Conservation (phyloP, 2,797 vertebrate species). For the Sebastes diaconus region DNA sequence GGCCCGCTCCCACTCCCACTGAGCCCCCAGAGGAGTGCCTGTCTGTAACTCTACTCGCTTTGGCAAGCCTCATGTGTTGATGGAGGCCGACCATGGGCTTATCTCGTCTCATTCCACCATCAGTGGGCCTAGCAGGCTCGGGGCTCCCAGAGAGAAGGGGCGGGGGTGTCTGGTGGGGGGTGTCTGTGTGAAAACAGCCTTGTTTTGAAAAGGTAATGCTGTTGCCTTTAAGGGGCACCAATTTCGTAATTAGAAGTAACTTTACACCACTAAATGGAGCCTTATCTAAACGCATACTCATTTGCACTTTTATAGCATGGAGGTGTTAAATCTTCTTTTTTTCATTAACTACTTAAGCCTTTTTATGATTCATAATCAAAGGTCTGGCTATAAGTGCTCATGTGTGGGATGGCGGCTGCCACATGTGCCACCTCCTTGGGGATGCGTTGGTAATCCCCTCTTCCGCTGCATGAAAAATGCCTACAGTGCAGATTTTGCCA, state of each 20-base stretch:
- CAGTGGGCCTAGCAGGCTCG: conserved; percentile 54
- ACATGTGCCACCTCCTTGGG: conserved; percentile 45
- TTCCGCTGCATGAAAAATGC: conserved; percentile 59
- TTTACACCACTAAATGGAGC: conserved; percentile 33
- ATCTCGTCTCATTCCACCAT: conserved; percentile 79
- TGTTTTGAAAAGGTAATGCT: conserved; percentile 67
- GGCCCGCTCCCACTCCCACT: conserved; percentile 65
- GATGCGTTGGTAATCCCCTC: conserved; percentile 59
- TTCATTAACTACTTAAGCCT: not conserved
- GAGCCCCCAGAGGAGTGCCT: conserved; percentile 75
- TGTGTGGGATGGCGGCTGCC: conserved; percentile 1
- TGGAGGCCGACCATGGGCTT: conserved; percentile 77
- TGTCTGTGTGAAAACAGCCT: conserved; percentile 56
- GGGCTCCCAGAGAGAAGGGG: conserved; percentile 53
- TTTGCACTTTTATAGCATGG: conserved; percentile 14
- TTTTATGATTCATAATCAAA: conserved; percentile 22
- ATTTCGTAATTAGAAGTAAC: conserved; percentile 61
- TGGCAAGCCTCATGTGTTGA: conserved; percentile 79
- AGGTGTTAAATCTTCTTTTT: conserved; percentile 2
- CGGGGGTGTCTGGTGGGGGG: conserved; percentile 36
- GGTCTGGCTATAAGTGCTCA: conserved; percentile 4
- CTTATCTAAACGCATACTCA: conserved; percentile 33
- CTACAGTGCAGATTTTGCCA: conserved; percentile 62
- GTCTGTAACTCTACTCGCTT: conserved; percentile 81
- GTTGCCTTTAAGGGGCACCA: conserved; percentile 50